A percentile compares a stretch with the other conserved stretches of the same genome.
These are phyloP conservation scores for Dysdera silvatica DNA, from an alignment of 1,140 invertebrate genomes.

Conservation along the genomic window DNA sequence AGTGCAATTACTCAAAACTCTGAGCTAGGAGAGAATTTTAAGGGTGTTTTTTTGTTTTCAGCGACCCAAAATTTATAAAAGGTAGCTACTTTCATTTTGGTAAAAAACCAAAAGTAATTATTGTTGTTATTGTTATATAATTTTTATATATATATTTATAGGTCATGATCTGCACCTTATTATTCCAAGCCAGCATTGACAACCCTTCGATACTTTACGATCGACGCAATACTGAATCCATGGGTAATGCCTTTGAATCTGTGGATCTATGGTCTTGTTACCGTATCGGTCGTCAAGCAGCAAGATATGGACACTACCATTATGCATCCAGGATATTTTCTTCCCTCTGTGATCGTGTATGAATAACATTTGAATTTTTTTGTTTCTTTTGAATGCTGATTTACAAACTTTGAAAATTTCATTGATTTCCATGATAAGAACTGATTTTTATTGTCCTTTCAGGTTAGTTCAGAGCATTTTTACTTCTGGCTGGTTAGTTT, in stretches of 20 bases:
- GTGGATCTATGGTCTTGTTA: constrained; percentile 76
- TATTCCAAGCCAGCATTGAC: constrained; percentile 71
- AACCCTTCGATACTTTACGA: constrained; percentile 53
- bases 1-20: no score
- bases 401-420: background rate
- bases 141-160: no score
- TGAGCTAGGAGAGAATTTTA: no score
- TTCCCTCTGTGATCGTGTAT: constrained; percentile 22
- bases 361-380: constrained; percentile 12
- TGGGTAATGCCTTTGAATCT: constrained; percentile 48
- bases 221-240: constrained; percentile 38
- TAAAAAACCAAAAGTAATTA: no score
- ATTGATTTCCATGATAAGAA: background rate
- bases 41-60: no score
- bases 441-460: constrained; percentile 33
- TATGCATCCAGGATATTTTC: constrained; percentile 40
- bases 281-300: constrained; percentile 72
- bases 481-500: constrained; percentile 82
- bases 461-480: constrained; percentile 78
- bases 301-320: constrained; percentile 53
- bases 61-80: no score
- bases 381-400: background rate
- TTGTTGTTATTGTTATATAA: no score
- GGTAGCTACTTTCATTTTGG: no score
- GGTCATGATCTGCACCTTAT: constrained; percentile 65